Percentiles rank a stretch among this genome's conserved stretches.
Evolutionary conservation across 2,113 vertebrate species (phyloP).

Genomic region (Oriolus oriolus): DNA sequence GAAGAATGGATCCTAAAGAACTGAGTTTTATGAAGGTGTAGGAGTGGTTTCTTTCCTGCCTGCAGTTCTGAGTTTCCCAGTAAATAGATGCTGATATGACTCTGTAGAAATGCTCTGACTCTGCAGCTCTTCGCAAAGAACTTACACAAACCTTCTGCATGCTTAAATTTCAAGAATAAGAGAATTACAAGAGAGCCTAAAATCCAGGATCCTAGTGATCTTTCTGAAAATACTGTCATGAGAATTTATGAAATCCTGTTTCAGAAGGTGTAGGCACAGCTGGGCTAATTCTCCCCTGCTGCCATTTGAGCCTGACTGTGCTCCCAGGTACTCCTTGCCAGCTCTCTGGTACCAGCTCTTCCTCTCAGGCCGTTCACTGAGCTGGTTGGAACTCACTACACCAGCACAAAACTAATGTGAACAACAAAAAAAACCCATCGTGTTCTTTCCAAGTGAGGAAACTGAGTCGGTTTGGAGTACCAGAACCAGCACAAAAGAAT

Average conservation of each 20-base stretch:
- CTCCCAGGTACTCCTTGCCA: background rate
- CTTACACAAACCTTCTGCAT: background rate
- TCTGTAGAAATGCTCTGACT: background rate
- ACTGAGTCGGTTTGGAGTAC: background rate
- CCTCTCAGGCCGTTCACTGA: background rate
- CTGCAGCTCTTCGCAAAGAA: background rate
- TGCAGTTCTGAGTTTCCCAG: background rate
- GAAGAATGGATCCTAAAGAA: background rate
- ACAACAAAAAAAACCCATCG: background rate
- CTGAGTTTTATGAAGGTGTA: background rate
- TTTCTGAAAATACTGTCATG: background rate
- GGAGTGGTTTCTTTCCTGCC: background rate
- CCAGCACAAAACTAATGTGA: background rate
- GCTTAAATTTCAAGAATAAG: background rate
- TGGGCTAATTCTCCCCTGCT: background rate
- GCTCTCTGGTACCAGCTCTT: background rate
- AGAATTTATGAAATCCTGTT: background rate
- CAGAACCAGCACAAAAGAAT: background rate
- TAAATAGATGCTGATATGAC: background rate
- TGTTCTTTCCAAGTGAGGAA: background rate
- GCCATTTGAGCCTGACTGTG: background rate
- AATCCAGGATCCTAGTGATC: background rate
- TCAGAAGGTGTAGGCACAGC: background rate
- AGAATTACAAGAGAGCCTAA: background rate
- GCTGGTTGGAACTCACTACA: background rate